Evolutionary conservation across 2,888 invertebrate species (phyloP).

Genomic region (Cerastis rubricosa): DNA sequence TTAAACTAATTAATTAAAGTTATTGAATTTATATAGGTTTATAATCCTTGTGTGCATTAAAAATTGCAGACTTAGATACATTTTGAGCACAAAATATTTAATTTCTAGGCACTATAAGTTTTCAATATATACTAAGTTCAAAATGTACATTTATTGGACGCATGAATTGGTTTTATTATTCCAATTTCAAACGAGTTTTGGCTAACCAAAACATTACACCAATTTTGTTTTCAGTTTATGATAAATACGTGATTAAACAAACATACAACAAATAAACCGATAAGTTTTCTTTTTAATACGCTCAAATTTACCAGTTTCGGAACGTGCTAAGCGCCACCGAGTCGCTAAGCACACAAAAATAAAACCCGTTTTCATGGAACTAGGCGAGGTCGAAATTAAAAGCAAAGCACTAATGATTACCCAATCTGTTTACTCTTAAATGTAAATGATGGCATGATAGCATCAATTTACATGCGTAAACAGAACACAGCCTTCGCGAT

Average conservation of each 20-base stretch:
- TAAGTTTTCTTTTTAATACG: not conserved
- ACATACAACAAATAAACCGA: not conserved
- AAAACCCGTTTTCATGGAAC: conserved; percentile 39
- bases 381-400: conserved; percentile 48
- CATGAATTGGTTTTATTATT: not conserved
- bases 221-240: not conserved
- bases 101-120: not conserved
- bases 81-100: not conserved
- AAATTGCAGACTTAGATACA: not conserved
- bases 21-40: not conserved
- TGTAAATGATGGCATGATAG: conserved; percentile 44
- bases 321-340: not conserved
- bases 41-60: not conserved
- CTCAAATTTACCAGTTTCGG: not conserved
- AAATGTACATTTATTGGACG: conserved; percentile 5
- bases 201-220: not conserved
- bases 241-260: not conserved
- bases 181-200: conserved; percentile 10
- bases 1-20: not conserved
- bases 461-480: conserved; percentile 47
- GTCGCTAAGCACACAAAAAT: not conserved
- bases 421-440: conserved; percentile 54
- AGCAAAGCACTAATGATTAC: conserved; percentile 55
- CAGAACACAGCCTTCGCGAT: conserved; percentile 31
- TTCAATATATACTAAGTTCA: not conserved